phyloP scores from a whole-genome alignment of 2,113 vertebrate species.

The Ochotona curzoniae region DNA sequence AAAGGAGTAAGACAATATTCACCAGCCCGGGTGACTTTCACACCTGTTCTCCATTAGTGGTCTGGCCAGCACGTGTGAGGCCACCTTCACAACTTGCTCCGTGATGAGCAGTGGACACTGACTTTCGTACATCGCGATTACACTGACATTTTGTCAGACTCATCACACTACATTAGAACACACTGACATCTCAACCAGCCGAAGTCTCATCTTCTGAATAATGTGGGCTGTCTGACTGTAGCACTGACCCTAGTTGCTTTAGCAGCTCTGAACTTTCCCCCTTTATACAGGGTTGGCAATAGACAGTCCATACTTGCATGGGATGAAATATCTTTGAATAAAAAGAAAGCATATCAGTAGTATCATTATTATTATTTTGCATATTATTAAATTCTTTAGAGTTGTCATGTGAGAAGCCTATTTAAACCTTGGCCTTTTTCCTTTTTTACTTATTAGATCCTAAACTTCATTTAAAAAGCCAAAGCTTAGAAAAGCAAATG shows the following conservation, averaged over 20 bases:
- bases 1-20: neutral
- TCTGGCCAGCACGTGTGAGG: neutral
- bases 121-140: neutral
- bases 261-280: neutral
- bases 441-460: neutral
- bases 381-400: neutral
- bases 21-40: neutral
- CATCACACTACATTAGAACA: neutral
- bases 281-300: neutral
- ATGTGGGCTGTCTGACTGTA: neutral
- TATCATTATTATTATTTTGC: no score
- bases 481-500: slow-evolving; percentile 2
- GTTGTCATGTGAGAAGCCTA: neutral
- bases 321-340: neutral
- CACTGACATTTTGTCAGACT: neutral
- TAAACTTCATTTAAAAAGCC: slow-evolving; percentile 34
- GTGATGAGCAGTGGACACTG: neutral
- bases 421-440: neutral
- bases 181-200: neutral
- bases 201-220: neutral
- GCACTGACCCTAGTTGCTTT: neutral
- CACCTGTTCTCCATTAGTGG: neutral
- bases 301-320: neutral
- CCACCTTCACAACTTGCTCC: neutral
- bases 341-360: neutral